Evolutionary conservation across 2,888 invertebrate species (phyloP).

Genomic region (Caradrina clavipalpis): DNA sequence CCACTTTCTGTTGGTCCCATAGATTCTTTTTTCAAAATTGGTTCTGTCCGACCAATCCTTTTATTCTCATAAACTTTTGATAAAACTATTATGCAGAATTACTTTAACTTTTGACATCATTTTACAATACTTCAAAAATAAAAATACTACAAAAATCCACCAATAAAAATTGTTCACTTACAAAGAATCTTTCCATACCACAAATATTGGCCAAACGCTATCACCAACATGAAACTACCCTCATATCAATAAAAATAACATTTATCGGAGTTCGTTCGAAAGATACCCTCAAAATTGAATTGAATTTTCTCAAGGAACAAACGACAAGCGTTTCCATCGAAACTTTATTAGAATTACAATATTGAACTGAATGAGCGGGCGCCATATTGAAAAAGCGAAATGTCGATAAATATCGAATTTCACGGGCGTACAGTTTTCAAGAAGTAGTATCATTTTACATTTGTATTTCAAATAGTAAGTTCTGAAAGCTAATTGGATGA

Average conservation of each 20-base stretch:
- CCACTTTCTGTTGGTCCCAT: too few species aligned
- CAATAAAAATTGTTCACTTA: neutral
- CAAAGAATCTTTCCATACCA: neutral
- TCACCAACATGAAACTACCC: constrained; percentile 17
- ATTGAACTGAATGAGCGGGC: constrained; percentile 54
- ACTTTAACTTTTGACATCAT: too few species aligned
- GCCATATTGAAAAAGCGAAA: constrained; percentile 64
- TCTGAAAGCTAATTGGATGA: neutral
- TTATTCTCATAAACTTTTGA: too few species aligned
- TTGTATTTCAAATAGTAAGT: constrained; percentile 27
- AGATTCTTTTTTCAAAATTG: too few species aligned
- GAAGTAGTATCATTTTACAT: constrained; percentile 23
- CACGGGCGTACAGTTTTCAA: constrained; percentile 11
- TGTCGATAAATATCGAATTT: constrained; percentile 62
- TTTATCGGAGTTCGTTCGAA: constrained; percentile 29
- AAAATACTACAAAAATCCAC: neutral
- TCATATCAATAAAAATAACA: constrained; percentile 45
- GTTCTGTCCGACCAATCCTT: too few species aligned
- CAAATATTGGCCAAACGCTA: constrained; percentile 26
- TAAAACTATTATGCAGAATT: too few species aligned
- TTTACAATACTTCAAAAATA: neutral
- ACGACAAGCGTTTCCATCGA: constrained; percentile 38
- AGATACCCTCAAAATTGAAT: constrained; percentile 54
- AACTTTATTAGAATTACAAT: constrained; percentile 69
- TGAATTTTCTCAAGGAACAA: constrained; percentile 56